A percentile compares a stretch with the other conserved stretches of the same genome.
These are phyloP conservation scores for Luidia sarsii DNA, from an alignment of 53 echinoderm and acorn worm species.

Conservation along the genomic window DNA sequence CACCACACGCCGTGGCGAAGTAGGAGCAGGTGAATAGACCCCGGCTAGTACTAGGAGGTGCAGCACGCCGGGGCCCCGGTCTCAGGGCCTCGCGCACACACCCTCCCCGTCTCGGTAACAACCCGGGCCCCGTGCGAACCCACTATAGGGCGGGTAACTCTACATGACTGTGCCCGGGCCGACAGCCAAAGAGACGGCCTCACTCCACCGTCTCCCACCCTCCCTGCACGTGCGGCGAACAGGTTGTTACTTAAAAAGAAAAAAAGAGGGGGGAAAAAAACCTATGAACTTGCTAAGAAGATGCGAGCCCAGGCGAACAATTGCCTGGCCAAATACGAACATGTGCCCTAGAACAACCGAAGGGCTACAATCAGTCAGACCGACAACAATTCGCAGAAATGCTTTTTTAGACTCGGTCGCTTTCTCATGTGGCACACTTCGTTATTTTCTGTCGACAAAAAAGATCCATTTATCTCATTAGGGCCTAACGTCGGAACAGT, in stretches of 20 bases:
- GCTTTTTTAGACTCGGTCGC: too few species aligned
- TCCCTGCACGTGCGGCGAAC: slow-evolving; percentile 21
- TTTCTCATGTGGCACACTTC: too few species aligned
- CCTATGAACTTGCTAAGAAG: background rate
- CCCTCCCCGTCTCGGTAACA: too few species aligned
- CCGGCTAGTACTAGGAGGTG: background rate
- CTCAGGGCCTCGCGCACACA: too few species aligned
- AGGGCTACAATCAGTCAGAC: too few species aligned
- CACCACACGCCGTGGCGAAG: slow-evolving; percentile 6
- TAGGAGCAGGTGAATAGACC: slow-evolving; percentile 40
- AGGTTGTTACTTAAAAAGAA: slow-evolving; percentile 24
- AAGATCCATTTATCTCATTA: too few species aligned
- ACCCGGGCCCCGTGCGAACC: too few species aligned
- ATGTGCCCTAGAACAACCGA: too few species aligned
- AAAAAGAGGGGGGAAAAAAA: background rate
- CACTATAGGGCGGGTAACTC: slow-evolving; percentile 38
- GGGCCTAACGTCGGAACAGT: too few species aligned
- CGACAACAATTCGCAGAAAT: too few species aligned
- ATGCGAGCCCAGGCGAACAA: too few species aligned
- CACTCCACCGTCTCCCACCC: background rate
- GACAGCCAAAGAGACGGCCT: slow-evolving; percentile 13
- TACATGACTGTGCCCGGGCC: slow-evolving; percentile 8
- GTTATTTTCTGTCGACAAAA: too few species aligned
- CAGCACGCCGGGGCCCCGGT: background rate
- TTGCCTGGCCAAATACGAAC: background rate